phyloP scores from a whole-genome alignment of 2,797 vertebrate species.

The Lacerta viridis region DNA sequence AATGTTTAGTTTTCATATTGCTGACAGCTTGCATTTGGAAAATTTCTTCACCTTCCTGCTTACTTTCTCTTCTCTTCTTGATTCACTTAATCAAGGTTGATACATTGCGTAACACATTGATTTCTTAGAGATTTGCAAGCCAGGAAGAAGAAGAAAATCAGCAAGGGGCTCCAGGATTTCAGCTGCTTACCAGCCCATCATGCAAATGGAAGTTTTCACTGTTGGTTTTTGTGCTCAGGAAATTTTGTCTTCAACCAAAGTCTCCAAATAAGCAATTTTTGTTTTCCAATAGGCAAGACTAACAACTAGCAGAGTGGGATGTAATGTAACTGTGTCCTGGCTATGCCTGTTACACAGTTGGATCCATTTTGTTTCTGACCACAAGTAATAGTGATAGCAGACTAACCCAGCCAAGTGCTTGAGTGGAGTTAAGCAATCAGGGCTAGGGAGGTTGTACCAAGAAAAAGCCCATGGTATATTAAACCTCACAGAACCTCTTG shows the following conservation, averaged over 20 bases:
- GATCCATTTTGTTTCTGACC: neutral
- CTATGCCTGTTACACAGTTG: neutral
- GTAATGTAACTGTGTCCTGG: neutral
- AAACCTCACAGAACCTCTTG: neutral
- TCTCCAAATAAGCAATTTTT: neutral
- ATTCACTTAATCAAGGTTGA: neutral
- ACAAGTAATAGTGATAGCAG: neutral
- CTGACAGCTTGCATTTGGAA: neutral
- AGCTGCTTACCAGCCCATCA: neutral
- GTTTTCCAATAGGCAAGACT: too few species aligned
- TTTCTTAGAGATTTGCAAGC: neutral
- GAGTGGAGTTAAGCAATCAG: neutral
- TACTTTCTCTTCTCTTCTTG: neutral
- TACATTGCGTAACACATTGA: rapidly evolving
- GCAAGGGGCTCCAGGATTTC: rapidly evolving
- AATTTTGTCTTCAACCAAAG: neutral
- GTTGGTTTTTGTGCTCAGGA: neutral
- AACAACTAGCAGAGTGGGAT: too few species aligned
- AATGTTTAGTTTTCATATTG: neutral
- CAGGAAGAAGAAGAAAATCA: neutral
- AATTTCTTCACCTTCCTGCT: neutral
- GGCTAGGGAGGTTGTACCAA: neutral
- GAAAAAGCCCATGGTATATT: neutral
- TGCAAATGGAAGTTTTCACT: neutral
- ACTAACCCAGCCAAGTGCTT: neutral